phyloP scores from a whole-genome alignment of 35 echinoderm and acorn worm genomes.

The Ophiothrix spiculata region DNA sequence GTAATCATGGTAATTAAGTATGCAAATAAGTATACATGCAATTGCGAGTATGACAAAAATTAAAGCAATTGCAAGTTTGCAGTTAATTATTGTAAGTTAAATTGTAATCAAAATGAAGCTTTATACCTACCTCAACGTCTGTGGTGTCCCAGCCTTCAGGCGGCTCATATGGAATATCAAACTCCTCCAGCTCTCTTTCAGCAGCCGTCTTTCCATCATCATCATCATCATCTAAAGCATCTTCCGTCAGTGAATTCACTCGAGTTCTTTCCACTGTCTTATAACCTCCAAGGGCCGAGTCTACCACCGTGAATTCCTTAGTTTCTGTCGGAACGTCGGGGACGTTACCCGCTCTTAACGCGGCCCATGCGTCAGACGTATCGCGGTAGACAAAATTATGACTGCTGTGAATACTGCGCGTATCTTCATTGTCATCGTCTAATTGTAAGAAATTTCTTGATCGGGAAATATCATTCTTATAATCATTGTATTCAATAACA shows the following conservation, averaged over 20 bases:
- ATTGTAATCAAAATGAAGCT: no score
- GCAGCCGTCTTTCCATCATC: not conserved
- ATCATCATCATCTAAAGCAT: not conserved
- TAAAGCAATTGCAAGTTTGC: no score
- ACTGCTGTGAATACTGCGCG: not conserved
- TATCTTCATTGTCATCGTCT: not conserved
- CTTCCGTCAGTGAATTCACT: not conserved
- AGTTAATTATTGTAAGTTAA: no score
- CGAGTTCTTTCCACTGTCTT: conserved; percentile 61
- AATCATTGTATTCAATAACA: no score
- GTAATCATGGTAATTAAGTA: no score
- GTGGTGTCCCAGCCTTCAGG: not conserved
- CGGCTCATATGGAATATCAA: conserved; percentile 6
- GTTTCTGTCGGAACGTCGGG: conserved; percentile 12
- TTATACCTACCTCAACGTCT: no score
- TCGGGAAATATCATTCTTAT: not conserved
- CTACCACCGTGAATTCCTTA: conserved; percentile 72
- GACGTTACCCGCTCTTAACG: conserved; percentile 53
- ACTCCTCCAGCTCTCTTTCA: not conserved
- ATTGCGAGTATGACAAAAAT: no score
- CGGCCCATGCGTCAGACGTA: conserved; percentile 81
- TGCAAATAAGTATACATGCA: no score
- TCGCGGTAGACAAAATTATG: conserved; percentile 58
- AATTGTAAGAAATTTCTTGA: no score
- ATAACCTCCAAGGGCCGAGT: conserved; percentile 60